Evolutionary conservation across 1,140 invertebrate species (phyloP), one percentile per base, ranked within the genome.

Genomic region (Alviniconcha marisindica): DNA sequence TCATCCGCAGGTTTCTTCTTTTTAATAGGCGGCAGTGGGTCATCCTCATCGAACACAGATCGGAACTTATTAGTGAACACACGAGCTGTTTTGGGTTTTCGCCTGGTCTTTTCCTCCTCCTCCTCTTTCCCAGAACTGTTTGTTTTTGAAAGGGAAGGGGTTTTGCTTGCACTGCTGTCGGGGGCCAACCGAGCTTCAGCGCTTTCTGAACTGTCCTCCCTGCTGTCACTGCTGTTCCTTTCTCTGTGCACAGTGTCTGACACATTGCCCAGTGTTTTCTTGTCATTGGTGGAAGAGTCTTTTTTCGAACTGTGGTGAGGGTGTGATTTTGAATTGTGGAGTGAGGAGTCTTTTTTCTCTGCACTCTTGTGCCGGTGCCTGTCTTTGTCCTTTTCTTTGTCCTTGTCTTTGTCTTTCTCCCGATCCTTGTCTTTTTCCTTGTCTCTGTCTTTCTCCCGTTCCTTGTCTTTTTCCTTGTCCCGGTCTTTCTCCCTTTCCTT

Each of bases 401-500:
- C 51, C 40, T 54, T 73, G 24, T 84, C 83, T 80, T 74, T 82
- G 28, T 81, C 82, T 63, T 73, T 85, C 4, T 83, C 85, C 74
- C 40, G n/a, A n/a, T 81, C 31, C 73, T 77, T 63, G 51, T 86
- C 82, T 95, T 89, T 96, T 96, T 84, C 74, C 77, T 89, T 83
- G 24, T 86, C 69, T 36, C 60, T 78, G 60, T 80, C 69, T 77
- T 83, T 82, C 2, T 77, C 56, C 51, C 80, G 54, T 10, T 88
- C 83, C 60, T 86, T 90, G 18, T 88, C 84, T 87, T 83, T 80
- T 4, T 71, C 77, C 86, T 95, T 96, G 79, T 96, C 95, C 1
- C 86, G 76, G 24, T 87, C 69, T 86, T 89, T 87, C 24, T 91
- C 83, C 56, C 87, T 69, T 40, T 83, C 71, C 77, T 88, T 88